Percentiles rank a stretch among this genome's conserved stretches.
Evolutionary conservation across 2,113 vertebrate species (phyloP).

Genomic region (Orthonyx spaldingii): DNA sequence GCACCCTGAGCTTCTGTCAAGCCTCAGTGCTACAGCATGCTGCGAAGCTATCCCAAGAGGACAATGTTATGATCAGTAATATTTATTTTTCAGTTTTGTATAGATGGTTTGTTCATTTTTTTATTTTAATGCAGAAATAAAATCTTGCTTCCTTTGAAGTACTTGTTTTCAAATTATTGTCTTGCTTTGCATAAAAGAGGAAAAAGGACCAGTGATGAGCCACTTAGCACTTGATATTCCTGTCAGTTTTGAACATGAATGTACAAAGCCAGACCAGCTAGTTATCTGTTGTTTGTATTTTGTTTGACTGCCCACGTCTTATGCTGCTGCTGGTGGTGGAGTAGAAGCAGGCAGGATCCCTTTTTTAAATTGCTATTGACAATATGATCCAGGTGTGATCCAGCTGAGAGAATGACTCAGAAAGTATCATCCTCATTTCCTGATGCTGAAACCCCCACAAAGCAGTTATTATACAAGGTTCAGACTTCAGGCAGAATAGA

Average conservation of each 20-base stretch:
- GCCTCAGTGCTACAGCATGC: not conserved
- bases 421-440: not conserved
- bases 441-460: not conserved
- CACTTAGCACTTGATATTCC: not conserved
- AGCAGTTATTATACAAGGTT: not conserved
- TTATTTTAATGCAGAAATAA: not conserved
- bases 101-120: not conserved
- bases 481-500: not conserved
- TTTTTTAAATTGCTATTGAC: not conserved
- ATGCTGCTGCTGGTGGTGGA: not conserved
- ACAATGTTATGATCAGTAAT: not conserved
- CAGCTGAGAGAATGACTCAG: slow-evolving; percentile 12
- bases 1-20: not conserved
- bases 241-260: not conserved
- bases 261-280: not conserved
- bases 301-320: not conserved
- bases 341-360: not conserved
- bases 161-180: not conserved
- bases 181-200: not conserved
- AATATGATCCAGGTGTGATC: not conserved
- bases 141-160: not conserved
- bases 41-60: not conserved
- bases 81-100: not conserved
- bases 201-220: not conserved
- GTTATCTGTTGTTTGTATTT: not conserved